Base-by-base conservation (phyloP, 2,888 invertebrate genomes). In the Zygaena filipendulae region DNA sequence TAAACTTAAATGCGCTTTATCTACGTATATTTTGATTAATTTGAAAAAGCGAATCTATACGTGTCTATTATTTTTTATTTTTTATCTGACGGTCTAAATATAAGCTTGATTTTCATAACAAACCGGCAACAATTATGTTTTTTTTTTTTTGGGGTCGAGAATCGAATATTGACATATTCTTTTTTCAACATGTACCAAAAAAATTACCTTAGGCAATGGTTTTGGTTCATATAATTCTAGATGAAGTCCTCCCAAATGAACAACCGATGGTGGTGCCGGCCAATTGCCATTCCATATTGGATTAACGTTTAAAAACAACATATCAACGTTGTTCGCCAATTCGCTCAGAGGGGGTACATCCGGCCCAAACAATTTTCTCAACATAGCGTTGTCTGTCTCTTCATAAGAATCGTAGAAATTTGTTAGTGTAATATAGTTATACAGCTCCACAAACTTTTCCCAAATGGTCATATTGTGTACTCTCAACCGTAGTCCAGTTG, bases 181-280 rank as follows among this genome's bases (percentile, higher is more conserved):
- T 16, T 6, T 16, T 16, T 16, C 7, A 16, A 16, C 16, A 16
- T 16, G 7, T 6, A 16, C 5, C 4, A 16, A 20, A 12, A 12
- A 5, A 32, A 35, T 40, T 25, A 56, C 59, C 35, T 35, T 9
- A 10, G 57, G 51, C 5, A 59, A 29, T 3, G 45, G 40, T 20
- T 47, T 49, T 1, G 23, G 24, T 7, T 41, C 41, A n/a, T n/a
- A n/a, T n/a, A n/a, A n/a, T 18, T 43, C 43, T 12, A 42, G 42
- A 28, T 55, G 52, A 8, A 59, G 11, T 2, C 55, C 56, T 11
- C 55, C 52, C 35, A 57, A 47, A 8, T 48, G 47, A 10, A 58
- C 23, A 3, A 59, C 47, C 29, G 42, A 45, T 0, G 49, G 47
- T 1, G 59, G 57, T 1, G 49, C 41, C 2, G 59, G 59, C 11